Evolutionary conservation across 2,888 invertebrate species (phyloP).

Genomic region (Campaea margaritaria): DNA sequence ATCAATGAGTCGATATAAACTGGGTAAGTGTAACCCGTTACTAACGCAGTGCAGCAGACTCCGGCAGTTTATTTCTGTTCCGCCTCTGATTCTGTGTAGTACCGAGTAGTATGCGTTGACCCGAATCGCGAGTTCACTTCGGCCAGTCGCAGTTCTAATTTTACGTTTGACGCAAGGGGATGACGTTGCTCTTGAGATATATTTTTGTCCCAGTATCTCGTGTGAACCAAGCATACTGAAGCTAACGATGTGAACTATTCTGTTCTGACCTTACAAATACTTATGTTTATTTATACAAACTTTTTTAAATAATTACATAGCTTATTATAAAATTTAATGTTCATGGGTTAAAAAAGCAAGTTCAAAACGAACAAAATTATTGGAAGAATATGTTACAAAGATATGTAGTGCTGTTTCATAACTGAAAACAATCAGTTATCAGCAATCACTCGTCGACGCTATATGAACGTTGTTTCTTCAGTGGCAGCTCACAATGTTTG

Average conservation of each 20-base stretch:
- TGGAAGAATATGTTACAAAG: too few species aligned
- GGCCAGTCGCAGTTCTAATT: slow-evolving; percentile 60
- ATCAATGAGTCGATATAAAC: slow-evolving; percentile 34
- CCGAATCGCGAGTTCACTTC: slow-evolving; percentile 66
- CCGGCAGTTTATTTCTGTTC: slow-evolving; percentile 40
- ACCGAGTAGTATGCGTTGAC: slow-evolving; percentile 58
- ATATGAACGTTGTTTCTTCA: slow-evolving; percentile 4
- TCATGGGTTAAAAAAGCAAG: too few species aligned
- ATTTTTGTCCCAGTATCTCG: slow-evolving; percentile 48
- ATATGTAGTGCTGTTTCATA: too few species aligned
- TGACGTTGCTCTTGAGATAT: slow-evolving; percentile 55
- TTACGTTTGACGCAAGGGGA: slow-evolving; percentile 65
- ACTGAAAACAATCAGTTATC: too few species aligned
- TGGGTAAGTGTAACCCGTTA: slow-evolving; percentile 37
- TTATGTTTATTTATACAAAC: too few species aligned
- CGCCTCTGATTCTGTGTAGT: slow-evolving; percentile 39
- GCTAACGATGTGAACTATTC: too few species aligned
- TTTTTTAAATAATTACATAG: too few species aligned
- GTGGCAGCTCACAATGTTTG: slow-evolving; percentile 23
- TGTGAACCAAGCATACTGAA: slow-evolving; percentile 12
- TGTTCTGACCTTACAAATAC: too few species aligned
- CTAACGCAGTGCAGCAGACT: slow-evolving; percentile 39
- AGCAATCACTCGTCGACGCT: not conserved
- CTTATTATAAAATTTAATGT: too few species aligned
- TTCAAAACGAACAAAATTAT: too few species aligned